Evolutionary conservation across 2,888 invertebrate genomes (phyloP).

Genomic region (Drosophila pseudotakahashii): DNA sequence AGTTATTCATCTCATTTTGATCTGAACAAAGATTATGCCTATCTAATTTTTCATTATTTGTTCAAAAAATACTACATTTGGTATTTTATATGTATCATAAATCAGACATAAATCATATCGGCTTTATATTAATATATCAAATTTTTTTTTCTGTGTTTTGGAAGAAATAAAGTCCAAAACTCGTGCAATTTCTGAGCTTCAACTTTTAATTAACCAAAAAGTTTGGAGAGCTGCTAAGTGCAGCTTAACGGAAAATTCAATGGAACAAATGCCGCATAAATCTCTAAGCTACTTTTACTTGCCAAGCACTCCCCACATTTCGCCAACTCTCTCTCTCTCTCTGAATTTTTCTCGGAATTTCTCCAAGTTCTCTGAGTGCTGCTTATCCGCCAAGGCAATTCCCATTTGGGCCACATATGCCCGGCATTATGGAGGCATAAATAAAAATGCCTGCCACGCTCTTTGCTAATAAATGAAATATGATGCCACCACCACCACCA

Average conservation of each 20-base stretch:
- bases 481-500: constrained; percentile 58
- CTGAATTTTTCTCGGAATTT: constrained; percentile 11
- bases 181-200: background rate
- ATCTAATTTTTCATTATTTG: too few species aligned
- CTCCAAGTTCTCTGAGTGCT: constrained; percentile 44
- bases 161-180: too few species aligned
- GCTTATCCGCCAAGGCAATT: constrained; percentile 55
- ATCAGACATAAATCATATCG: too few species aligned
- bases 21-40: too few species aligned
- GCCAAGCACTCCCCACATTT: constrained; percentile 58
- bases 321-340: too few species aligned
- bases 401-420: constrained; percentile 82
- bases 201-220: constrained; percentile 34
- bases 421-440: constrained; percentile 81
- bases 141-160: too few species aligned
- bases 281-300: constrained; percentile 75
- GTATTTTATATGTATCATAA: too few species aligned
- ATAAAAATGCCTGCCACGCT: constrained; percentile 71
- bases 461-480: constrained; percentile 81
- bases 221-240: constrained; percentile 30
- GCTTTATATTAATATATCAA: too few species aligned
- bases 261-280: constrained; percentile 70
- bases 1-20: too few species aligned
- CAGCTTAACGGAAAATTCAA: constrained; percentile 48
- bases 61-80: too few species aligned